These are phyloP conservation scores for Xyrichtys novacula DNA, from an alignment of 2,797 vertebrate species.

Conservation along the genomic window DNA sequence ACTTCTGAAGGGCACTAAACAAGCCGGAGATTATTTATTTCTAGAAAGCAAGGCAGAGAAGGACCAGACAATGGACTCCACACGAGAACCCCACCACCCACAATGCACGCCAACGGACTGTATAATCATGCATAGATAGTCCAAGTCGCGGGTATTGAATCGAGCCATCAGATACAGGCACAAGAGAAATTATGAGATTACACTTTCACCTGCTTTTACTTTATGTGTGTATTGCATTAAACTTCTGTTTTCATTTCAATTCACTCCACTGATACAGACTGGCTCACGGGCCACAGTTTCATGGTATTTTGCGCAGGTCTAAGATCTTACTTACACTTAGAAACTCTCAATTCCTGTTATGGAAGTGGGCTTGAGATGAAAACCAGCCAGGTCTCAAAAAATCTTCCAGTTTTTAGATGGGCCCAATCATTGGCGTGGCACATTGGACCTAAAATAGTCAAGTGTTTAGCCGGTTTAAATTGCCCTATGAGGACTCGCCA, in stretches of 20 bases:
- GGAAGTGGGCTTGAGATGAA: neutral
- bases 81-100: slow-evolving; percentile 45
- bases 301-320: neutral
- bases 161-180: slow-evolving; percentile 7
- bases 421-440: too few species aligned
- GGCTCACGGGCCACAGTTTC: neutral
- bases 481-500: too few species aligned
- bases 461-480: too few species aligned
- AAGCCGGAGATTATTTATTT: slow-evolving; percentile 24
- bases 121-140: slow-evolving; percentile 36
- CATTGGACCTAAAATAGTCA: too few species aligned
- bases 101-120: slow-evolving; percentile 46
- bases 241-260: slow-evolving; percentile 21
- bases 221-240: slow-evolving; percentile 20
- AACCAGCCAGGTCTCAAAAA: too few species aligned
- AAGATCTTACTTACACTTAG: neutral
- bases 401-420: too few species aligned
- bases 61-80: slow-evolving; percentile 26
- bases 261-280: neutral
- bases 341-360: neutral
- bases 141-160: slow-evolving; percentile 13
- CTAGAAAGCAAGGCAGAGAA: slow-evolving; percentile 21
- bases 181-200: neutral
- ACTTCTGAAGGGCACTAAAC: slow-evolving; percentile 9
- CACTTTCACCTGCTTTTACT: slow-evolving; percentile 23